phyloP scores from a whole-genome alignment of 2,797 vertebrate genomes.

The Chromobotia macracanthus region DNA sequence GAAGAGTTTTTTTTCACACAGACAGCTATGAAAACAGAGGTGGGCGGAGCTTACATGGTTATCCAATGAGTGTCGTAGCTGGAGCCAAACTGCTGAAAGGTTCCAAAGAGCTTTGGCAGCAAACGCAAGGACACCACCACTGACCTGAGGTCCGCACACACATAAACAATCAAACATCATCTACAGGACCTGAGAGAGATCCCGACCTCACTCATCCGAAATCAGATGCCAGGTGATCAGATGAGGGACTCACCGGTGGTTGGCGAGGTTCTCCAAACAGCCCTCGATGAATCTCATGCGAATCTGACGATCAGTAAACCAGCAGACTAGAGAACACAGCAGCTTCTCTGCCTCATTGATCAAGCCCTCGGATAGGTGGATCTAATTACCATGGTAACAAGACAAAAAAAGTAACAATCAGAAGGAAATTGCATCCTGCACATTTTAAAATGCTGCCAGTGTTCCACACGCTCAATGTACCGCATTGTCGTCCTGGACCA shows the following conservation, averaged over 20 bases:
- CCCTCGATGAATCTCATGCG: constrained; percentile 99
- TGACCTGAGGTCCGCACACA: constrained; percentile 78
- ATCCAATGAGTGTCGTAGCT: constrained; percentile 99
- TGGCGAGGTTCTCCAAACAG: constrained; percentile 96
- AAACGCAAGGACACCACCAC: constrained; percentile 97
- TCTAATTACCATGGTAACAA: constrained; percentile 71
- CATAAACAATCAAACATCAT: background rate
- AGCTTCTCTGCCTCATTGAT: constrained; percentile 98
- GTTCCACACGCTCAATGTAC: constrained; percentile 69
- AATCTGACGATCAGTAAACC: constrained; percentile 99
- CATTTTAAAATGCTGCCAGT: background rate
- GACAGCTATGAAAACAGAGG: background rate
- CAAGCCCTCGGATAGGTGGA: constrained; percentile 96
- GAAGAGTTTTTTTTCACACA: background rate
- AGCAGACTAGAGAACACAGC: constrained; percentile 96
- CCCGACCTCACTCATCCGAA: background rate
- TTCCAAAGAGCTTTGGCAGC: constrained; percentile 96
- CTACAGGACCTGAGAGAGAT: background rate
- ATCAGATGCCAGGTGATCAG: background rate
- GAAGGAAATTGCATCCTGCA: too few relatives aligned
- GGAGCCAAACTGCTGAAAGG: constrained; percentile 98
- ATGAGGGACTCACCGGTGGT: constrained; percentile 86
- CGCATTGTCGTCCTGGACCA: constrained; percentile 97
- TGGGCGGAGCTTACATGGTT: constrained; percentile 83
- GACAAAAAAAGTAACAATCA: background rate